Conservation (phyloP, 2,888 invertebrate species). For the Hemistola chrysoprasaria region DNA sequence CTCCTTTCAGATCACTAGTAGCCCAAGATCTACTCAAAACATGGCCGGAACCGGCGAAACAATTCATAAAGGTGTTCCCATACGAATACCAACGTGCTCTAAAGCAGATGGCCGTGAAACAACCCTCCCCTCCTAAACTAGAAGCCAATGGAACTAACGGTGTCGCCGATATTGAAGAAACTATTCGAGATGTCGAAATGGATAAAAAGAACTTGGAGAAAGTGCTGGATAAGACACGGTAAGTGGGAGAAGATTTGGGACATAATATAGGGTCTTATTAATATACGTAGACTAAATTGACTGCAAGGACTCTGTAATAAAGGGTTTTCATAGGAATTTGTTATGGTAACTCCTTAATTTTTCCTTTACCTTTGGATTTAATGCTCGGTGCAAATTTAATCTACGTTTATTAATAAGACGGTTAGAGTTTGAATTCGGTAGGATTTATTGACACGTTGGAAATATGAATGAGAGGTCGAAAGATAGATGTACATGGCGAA, state of each 20-base stretch:
- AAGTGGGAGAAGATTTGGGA: constrained; percentile 13
- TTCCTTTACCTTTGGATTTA: too few relatives aligned
- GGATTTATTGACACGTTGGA: too few relatives aligned
- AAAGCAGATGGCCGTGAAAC: constrained; percentile 79
- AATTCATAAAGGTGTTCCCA: constrained; percentile 98
- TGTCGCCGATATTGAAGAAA: constrained; percentile 93
- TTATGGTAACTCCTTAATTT: too few relatives aligned
- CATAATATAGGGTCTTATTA: too few relatives aligned
- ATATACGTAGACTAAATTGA: too few relatives aligned
- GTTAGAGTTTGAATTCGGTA: neutral
- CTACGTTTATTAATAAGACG: too few relatives aligned
- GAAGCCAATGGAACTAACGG: constrained; percentile 67
- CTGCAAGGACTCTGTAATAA: too few relatives aligned
- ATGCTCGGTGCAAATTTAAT: too few relatives aligned
- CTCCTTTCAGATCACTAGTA: constrained; percentile 84
- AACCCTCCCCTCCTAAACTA: constrained; percentile 38
- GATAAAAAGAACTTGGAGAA: constrained; percentile 92
- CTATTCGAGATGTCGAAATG: constrained; percentile 88
- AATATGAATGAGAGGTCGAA: too few relatives aligned
- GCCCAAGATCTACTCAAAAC: constrained; percentile 89
- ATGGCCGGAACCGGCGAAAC: constrained; percentile 89
- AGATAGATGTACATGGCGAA: too few relatives aligned
- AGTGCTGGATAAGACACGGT: constrained; percentile 90
- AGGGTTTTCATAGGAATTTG: too few relatives aligned
- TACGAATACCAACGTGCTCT: constrained; percentile 97